A percentile compares a stretch with the other conserved stretches of the same genome.
Evolutionary conservation across 2,797 vertebrate genomes (phyloP).

Genomic region (Staurois parvus): DNA sequence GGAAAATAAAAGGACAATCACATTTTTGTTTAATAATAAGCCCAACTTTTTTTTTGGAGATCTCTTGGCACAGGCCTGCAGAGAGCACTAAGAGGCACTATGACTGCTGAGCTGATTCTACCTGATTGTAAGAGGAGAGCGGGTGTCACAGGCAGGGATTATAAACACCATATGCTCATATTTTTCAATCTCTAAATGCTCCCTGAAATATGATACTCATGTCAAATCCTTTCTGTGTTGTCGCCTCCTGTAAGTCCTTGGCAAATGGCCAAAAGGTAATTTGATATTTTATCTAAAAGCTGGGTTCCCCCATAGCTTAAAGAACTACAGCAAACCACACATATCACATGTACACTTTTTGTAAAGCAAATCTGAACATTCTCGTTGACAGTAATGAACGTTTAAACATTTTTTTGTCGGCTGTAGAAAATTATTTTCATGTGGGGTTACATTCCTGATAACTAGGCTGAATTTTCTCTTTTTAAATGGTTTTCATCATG

Average conservation of each 20-base stretch:
- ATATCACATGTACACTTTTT: background rate
- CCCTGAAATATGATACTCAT: conserved; percentile 47
- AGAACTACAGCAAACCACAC: background rate
- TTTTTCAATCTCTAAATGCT: conserved; percentile 40
- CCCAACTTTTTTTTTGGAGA: too few species aligned
- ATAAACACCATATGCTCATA: conserved; percentile 57
- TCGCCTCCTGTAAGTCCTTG: conserved; percentile 32
- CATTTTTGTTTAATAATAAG: too few species aligned
- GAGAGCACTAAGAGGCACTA: background rate
- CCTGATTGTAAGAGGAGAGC: conserved; percentile 34
- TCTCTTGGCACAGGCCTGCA: background rate
- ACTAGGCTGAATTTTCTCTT: too few species aligned
- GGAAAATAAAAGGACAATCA: too few species aligned
- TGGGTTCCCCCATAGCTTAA: background rate
- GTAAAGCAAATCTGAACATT: too few species aligned
- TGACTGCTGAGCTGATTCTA: background rate
- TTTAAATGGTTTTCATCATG: too few species aligned
- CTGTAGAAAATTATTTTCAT: too few species aligned
- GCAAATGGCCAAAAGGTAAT: conserved; percentile 23
- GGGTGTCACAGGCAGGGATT: conserved; percentile 41
- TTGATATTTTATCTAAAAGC: background rate
- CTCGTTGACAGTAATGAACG: too few species aligned
- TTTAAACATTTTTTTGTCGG: too few species aligned
- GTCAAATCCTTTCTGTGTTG: conserved; percentile 48
- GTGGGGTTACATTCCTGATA: too few species aligned